Evolutionary conservation across 2,113 vertebrate genomes (phyloP).

Genomic region (Percina caprodes): DNA sequence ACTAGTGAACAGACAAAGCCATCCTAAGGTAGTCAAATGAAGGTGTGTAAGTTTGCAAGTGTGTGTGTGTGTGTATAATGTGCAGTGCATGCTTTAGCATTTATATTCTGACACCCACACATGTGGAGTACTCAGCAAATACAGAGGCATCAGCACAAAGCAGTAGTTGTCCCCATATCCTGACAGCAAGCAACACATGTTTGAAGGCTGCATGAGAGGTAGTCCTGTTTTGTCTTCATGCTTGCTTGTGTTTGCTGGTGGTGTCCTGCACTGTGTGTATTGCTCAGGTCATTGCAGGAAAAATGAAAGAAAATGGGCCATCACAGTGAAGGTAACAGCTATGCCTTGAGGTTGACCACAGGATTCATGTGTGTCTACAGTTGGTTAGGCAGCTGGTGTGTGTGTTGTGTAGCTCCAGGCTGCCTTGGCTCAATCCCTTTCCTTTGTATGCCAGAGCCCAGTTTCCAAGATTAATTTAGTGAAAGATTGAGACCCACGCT

Average conservation of each 20-base stretch:
- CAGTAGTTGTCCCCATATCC: constrained; percentile 31
- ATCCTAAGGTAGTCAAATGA: constrained; percentile 57
- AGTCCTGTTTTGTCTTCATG: neutral
- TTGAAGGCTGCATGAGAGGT: constrained; percentile 24
- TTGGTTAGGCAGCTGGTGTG: constrained; percentile 70
- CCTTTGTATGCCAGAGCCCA: constrained; percentile 41
- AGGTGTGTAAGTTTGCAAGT: constrained; percentile 1
- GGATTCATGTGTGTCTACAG: constrained; percentile 52
- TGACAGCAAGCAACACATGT: constrained; percentile 34
- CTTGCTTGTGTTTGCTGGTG: neutral
- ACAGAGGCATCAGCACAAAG: constrained; percentile 57
- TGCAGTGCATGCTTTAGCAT: constrained; percentile 46
- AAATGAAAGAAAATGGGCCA: constrained; percentile 50
- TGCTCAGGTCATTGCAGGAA: constrained; percentile 5
- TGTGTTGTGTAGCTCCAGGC: constrained; percentile 65
- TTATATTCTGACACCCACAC: constrained; percentile 63
- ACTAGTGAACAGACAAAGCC: constrained; percentile 53
- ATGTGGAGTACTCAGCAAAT: constrained; percentile 46
- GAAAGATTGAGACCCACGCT: constrained; percentile 42
- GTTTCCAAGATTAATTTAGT: constrained; percentile 43
- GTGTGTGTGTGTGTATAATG: constrained; percentile 17
- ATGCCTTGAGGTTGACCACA: constrained; percentile 71
- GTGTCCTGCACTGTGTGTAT: neutral
- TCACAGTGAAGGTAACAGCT: constrained; percentile 55
- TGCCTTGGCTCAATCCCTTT: constrained; percentile 53